These are phyloP conservation scores for Chrysolina americana DNA, from an alignment of 2,888 invertebrate genomes.

Conservation along the genomic window DNA sequence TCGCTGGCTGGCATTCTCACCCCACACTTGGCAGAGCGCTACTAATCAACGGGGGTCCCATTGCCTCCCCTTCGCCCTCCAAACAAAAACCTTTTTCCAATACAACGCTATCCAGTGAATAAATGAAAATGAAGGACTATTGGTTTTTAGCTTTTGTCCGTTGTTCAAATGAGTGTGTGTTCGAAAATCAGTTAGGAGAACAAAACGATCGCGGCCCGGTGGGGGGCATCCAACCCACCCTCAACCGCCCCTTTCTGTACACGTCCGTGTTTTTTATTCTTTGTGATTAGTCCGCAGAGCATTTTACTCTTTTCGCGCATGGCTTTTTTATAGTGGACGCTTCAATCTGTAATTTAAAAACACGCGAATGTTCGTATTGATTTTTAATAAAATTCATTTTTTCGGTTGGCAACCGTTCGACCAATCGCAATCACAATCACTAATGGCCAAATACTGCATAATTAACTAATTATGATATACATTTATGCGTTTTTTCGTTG, in stretches of 20 bases:
- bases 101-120: constrained; percentile 69
- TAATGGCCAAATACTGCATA: constrained; percentile 69
- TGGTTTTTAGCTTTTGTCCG: constrained; percentile 71
- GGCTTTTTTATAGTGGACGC: constrained; percentile 69
- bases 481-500: constrained; percentile 64
- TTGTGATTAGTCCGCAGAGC: constrained; percentile 70
- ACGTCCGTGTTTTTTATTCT: constrained; percentile 69
- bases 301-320: constrained; percentile 70
- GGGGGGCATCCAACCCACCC: constrained; percentile 48
- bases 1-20: constrained; percentile 50
- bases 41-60: constrained; percentile 62
- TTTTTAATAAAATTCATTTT: constrained; percentile 71
- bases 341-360: constrained; percentile 71
- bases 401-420: constrained; percentile 69
- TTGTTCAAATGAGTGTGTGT: constrained; percentile 67
- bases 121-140: constrained; percentile 71
- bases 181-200: constrained; percentile 70
- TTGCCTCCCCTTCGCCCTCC: constrained; percentile 58
- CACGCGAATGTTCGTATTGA: constrained; percentile 70
- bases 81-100: constrained; percentile 70
- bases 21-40: constrained; percentile 59
- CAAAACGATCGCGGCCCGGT: constrained; percentile 62
- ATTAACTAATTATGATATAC: constrained; percentile 70
- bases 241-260: constrained; percentile 57
- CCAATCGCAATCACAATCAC: constrained; percentile 69